Evolutionary conservation across 2,888 invertebrate species (phyloP).

Genomic region (Aphidoletes aphidimyza): DNA sequence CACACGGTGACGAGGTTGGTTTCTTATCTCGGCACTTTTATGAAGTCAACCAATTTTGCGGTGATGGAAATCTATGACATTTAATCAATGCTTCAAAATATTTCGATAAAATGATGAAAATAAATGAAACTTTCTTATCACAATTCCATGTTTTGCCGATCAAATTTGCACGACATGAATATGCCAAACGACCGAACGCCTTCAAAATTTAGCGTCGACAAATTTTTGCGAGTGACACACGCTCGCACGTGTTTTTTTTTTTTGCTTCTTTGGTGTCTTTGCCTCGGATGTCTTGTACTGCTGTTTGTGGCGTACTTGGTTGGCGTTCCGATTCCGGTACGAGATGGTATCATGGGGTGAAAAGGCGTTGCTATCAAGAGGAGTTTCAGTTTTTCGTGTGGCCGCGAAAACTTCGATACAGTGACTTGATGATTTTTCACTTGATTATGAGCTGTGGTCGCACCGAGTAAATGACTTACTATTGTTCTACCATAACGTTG

Average conservation of each 20-base stretch:
- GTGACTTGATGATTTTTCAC: not conserved
- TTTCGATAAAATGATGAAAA: conserved; percentile 41
- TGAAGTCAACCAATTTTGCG: not conserved
- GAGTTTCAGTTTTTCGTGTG: not conserved
- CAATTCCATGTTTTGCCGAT: not conserved
- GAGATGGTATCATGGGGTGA: not conserved
- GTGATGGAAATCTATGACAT: conserved; percentile 30
- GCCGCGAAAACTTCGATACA: not conserved
- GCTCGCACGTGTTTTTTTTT: no score
- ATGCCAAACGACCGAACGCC: no score
- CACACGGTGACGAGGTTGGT: not conserved
- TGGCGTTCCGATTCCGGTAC: no score
- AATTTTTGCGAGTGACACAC: no score
- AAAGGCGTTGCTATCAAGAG: conserved; percentile 1
- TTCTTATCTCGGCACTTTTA: not conserved
- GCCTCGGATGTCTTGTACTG: no score
- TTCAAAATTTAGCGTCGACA: no score
- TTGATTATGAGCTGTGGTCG: conserved; percentile 12
- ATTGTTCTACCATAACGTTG: no score
- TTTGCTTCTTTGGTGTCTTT: no score
- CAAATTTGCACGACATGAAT: no score
- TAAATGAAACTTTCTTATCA: conserved; percentile 7
- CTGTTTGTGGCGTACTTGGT: no score
- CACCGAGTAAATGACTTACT: no score
- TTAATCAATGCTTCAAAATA: conserved; percentile 22